Conservation (phyloP, 2,113 vertebrate genomes). For the Alouatta palliata region DNA sequence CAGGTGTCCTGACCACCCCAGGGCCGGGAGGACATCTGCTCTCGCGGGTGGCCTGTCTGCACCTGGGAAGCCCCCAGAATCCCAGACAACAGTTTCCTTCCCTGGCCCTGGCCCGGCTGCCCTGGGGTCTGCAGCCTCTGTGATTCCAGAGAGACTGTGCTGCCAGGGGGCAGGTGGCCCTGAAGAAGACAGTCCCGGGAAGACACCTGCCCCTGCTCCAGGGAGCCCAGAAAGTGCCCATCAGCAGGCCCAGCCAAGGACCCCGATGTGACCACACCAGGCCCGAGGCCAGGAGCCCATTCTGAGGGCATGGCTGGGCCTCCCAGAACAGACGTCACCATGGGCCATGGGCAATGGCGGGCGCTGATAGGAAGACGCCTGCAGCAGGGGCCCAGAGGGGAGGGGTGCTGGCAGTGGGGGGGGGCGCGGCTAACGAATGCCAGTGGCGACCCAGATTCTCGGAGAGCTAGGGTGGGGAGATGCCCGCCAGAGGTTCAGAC, state of each 20-base stretch:
- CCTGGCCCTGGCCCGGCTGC: not conserved
- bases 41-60: not conserved
- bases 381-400: not conserved
- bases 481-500: no score
- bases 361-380: fast-evolving
- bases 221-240: no score
- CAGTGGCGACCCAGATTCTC: no score
- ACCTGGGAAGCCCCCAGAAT: not conserved
- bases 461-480: no score
- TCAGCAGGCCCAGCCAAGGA: not conserved
- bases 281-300: not conserved
- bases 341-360: fast-evolving
- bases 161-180: not conserved
- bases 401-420: not conserved
- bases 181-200: not conserved
- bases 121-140: not conserved
- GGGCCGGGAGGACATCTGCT: not conserved
- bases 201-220: not conserved
- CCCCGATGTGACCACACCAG: no score
- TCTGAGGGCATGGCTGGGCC: no score
- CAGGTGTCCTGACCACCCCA: not conserved
- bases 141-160: not conserved
- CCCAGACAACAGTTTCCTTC: not conserved
- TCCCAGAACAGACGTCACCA: fast-evolving
- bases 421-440: no score